These are phyloP conservation scores for Aix galericulata DNA, from an alignment of 2,113 vertebrate species.

Conservation along the genomic window DNA sequence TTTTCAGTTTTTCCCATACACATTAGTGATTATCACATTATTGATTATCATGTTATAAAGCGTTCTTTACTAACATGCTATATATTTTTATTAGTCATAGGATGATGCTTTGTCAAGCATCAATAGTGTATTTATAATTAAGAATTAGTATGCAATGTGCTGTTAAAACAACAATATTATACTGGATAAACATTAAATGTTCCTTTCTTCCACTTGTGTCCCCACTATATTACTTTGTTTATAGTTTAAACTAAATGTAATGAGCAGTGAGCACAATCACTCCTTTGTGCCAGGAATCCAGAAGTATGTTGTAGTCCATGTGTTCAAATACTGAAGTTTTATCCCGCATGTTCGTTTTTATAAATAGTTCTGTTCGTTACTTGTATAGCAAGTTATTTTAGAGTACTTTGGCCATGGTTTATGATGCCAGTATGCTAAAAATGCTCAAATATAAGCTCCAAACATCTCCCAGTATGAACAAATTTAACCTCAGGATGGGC, in stretches of 20 bases:
- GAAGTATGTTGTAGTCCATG: not conserved
- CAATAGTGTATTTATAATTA: not conserved
- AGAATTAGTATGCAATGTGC: not conserved
- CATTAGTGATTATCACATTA: not conserved
- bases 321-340: not conserved
- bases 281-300: not conserved
- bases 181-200: not conserved
- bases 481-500: not conserved
- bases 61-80: not conserved
- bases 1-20: not conserved
- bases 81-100: not conserved
- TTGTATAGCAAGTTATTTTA: not conserved
- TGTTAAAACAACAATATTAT: constrained; percentile 6
- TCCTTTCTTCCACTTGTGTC: not conserved
- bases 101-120: not conserved
- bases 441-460: not conserved
- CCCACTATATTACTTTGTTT: not conserved
- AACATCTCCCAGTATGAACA: not conserved
- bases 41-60: not conserved
- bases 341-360: not conserved
- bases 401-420: not conserved
- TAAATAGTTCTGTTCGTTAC: not conserved
- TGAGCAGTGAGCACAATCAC: not conserved
- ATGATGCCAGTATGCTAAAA: not conserved
- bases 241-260: constrained; percentile 1